Base-by-base conservation (phyloP, 1,140 invertebrate species). In the Cataglyphis hispanica region DNA sequence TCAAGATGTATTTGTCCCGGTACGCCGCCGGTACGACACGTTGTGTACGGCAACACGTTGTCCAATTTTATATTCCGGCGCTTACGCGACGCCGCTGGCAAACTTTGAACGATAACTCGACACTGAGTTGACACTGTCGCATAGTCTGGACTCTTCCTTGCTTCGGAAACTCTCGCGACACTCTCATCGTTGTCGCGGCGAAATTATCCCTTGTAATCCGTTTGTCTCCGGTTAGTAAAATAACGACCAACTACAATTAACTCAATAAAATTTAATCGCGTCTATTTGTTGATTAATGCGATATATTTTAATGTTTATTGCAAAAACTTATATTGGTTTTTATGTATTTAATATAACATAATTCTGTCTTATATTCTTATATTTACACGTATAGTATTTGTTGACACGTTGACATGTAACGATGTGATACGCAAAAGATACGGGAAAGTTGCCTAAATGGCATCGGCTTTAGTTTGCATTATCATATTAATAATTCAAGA, bases 21-120 rank as follows among this genome's bases (percentile, higher is more conserved):
- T 19, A 61, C 66, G 66, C 69, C 76, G 11, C 37, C 25, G 63
- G 46, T n/a, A n/a, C n/a, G 46, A 25, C 58, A 50, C 46, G 46
- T 19, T 50, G 25, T 67, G 75, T 72, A 60, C 64, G 56, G n/a
- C 60, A 74, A 64, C 76, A 43, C 66, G 34, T 60, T 85, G 77
- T 50, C 63, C 86, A 90, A 90, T 90, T 87, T 90, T 70, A 90
- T 86, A 90, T 90, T 89, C 88, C 72, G 66, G 46, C 69, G 37
- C 34, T 83, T 74, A 75, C 60, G 64, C 60, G 64, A 83, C 64
- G 60, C 81, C n/a, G 63, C 34, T 53, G 60, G 58, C 80, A 75
- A 89, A 89, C 88, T 90, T 72, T 31, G 27, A 56, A 61, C 88
- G 76, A 89, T 87, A 89, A 85, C 87, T 63, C 78, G 61, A 80